Evolutionary conservation across 2,888 invertebrate genomes (phyloP).

Genomic region (Zaprionus obscuricornis): DNA sequence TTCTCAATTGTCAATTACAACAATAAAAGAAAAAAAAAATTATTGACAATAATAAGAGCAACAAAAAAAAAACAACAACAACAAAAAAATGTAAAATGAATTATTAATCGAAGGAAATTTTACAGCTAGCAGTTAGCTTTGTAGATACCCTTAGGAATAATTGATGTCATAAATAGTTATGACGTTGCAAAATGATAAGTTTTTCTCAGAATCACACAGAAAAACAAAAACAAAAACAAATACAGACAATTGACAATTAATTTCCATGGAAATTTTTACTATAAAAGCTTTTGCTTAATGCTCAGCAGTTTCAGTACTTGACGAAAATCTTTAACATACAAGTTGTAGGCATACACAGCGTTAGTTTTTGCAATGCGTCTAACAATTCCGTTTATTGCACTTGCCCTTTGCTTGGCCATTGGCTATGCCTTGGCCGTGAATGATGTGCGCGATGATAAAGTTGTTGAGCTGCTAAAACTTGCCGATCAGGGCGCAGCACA

Average conservation of each 20-base stretch:
- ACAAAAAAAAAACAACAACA: too few species aligned
- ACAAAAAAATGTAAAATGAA: too few species aligned
- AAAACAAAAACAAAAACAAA: too few species aligned
- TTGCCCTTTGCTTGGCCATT: slow-evolving; percentile 38
- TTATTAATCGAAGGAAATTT: too few species aligned
- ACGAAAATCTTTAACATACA: slow-evolving; percentile 1
- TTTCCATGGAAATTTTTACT: slow-evolving; percentile 27
- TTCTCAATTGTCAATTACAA: too few species aligned
- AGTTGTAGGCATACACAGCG: background rate
- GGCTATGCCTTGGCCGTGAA: slow-evolving; percentile 29
- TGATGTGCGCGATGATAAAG: background rate
- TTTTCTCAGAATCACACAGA: slow-evolving; percentile 8
- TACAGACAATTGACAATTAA: too few species aligned
- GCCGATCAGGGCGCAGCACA: slow-evolving; percentile 39
- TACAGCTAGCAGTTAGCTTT: background rate
- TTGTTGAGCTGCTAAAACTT: slow-evolving; percentile 20
- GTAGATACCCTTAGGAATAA: background rate
- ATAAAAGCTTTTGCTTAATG: slow-evolving; percentile 34
- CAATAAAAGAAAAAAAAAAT: too few species aligned
- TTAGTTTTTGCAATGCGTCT: slow-evolving; percentile 57
- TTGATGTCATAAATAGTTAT: background rate
- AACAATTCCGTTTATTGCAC: slow-evolving; percentile 31
- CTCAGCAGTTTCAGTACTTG: slow-evolving; percentile 41
- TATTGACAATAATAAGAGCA: too few species aligned
- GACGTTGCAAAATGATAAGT: background rate